Conservation (phyloP, 2,888 invertebrate genomes). For the Sesia apiformis region DNA sequence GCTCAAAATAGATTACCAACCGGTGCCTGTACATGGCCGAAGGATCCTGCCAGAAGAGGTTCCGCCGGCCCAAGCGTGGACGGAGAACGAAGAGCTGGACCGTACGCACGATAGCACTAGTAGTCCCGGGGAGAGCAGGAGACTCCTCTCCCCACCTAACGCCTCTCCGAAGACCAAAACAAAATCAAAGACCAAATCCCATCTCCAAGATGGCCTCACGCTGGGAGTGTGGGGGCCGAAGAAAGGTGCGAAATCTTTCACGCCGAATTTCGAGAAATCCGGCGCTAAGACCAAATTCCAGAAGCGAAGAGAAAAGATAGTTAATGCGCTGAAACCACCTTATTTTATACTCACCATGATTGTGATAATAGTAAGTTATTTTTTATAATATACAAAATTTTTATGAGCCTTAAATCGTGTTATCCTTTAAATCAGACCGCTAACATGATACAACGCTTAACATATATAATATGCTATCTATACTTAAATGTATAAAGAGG, state of each 20-base stretch:
- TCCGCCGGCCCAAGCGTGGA: conserved; percentile 43
- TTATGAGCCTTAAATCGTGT: background rate
- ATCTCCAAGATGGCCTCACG: conserved; percentile 43
- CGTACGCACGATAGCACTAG: conserved; percentile 24
- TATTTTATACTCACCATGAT: conserved; percentile 59
- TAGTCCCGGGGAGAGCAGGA: conserved; percentile 7
- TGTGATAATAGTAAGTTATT: conserved; percentile 46
- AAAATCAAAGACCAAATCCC: conserved; percentile 19
- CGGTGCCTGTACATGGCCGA: conserved; percentile 11
- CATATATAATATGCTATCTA: too few species aligned
- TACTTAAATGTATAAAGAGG: too few species aligned
- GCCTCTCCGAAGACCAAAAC: conserved; percentile 9
- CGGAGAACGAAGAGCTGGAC: conserved; percentile 34
- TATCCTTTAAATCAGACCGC: too few species aligned
- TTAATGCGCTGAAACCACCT: conserved; percentile 46
- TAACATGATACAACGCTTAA: too few species aligned
- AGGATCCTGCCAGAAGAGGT: conserved; percentile 5
- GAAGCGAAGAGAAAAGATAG: conserved; percentile 42
- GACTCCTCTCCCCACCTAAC: conserved; percentile 1
- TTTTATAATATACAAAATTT: background rate
- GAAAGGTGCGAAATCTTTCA: conserved; percentile 20
- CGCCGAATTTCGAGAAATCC: conserved; percentile 15
- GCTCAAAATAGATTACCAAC: conserved; percentile 10
- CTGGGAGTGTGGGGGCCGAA: conserved; percentile 29
- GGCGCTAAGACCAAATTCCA: conserved; percentile 39